Conservation (phyloP, 2,113 vertebrate species). For the Mastomys natalensis region DNA sequence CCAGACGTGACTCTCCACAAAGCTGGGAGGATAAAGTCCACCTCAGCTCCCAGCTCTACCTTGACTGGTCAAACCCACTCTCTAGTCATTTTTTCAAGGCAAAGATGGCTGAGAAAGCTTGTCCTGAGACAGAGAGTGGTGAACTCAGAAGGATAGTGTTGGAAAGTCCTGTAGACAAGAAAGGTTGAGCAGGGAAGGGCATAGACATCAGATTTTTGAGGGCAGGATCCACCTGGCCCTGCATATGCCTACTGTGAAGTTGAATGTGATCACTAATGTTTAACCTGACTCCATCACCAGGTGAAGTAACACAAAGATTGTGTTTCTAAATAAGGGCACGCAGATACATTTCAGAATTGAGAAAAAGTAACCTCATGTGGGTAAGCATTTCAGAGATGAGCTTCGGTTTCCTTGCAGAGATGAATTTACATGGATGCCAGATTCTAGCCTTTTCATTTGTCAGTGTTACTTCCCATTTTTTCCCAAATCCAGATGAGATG, state of each 20-base stretch:
- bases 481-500: neutral
- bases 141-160: neutral
- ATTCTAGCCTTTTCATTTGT: neutral
- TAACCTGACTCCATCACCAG: neutral
- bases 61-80: neutral
- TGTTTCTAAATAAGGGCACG: neutral
- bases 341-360: neutral
- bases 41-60: neutral
- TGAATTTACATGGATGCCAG: neutral
- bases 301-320: neutral
- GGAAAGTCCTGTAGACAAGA: neutral
- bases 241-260: fast-evolving
- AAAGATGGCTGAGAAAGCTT: neutral
- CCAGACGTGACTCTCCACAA: neutral
- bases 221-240: neutral
- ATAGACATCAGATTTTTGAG: neutral
- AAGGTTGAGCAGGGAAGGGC: neutral
- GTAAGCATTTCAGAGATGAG: neutral
- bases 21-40: neutral
- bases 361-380: neutral
- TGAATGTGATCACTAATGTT: neutral
- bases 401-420: constrained; percentile 30
- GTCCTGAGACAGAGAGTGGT: neutral
- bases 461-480: neutral
- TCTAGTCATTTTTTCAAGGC: neutral